phyloP scores from a whole-genome alignment of 2,888 invertebrate species.

The Acrocyrtus sp. region DNA sequence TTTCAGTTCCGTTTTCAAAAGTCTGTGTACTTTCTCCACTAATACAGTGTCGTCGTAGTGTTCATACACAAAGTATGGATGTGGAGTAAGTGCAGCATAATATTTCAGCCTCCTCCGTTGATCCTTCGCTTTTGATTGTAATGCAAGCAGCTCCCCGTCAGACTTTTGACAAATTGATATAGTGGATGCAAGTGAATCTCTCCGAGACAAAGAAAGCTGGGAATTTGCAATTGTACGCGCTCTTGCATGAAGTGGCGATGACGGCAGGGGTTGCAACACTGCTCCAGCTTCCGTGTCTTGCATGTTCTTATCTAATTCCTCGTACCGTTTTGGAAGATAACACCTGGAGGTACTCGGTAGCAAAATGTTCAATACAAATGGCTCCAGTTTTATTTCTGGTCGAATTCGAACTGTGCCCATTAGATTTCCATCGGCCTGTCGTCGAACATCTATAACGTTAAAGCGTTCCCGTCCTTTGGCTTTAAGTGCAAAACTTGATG shows the following conservation, averaged over 20 bases:
- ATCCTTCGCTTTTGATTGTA: constrained; percentile 20
- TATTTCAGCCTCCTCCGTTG: constrained; percentile 40
- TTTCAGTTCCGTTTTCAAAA: constrained; percentile 53
- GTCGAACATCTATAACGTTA: constrained; percentile 69
- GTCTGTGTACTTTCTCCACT: constrained; percentile 64
- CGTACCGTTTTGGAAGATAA: constrained; percentile 12
- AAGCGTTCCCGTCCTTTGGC: constrained; percentile 84
- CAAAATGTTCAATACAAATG: constrained; percentile 29
- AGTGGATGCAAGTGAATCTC: constrained; percentile 23
- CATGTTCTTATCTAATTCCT: constrained; percentile 3
- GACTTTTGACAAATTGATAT: neutral
- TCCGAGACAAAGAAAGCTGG: constrained; percentile 2
- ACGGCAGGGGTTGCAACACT: neutral
- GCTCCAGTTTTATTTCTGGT: constrained; percentile 70
- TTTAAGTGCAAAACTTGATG: constrained; percentile 68
- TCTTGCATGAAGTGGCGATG: neutral
- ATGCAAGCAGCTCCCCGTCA: constrained; percentile 22
- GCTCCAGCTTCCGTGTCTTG: neutral
- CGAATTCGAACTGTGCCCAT: constrained; percentile 75
- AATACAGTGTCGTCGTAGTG: constrained; percentile 71
- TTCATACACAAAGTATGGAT: constrained; percentile 76
- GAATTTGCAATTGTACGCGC: neutral
- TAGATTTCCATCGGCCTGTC: constrained; percentile 67
- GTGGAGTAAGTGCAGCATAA: constrained; percentile 70
- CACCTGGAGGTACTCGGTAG: constrained; percentile 16